These are phyloP conservation scores for Catocala sponsa DNA, from an alignment of 2,888 invertebrate genomes.

Conservation along the genomic window DNA sequence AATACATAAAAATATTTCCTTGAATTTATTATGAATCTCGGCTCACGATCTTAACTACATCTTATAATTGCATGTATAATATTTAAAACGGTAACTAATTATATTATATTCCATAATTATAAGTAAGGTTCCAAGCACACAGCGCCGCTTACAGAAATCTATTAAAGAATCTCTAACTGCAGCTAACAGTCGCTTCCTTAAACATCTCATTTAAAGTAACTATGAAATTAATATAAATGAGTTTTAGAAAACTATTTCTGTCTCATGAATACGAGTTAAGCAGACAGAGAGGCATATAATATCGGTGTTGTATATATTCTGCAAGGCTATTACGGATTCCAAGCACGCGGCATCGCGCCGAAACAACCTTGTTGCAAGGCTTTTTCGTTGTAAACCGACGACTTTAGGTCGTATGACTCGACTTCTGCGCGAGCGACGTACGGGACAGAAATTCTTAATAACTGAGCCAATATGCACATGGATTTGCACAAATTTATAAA, in stretches of 20 bases:
- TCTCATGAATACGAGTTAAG: conserved; percentile 23
- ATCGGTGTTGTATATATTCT: conserved; percentile 56
- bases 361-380: conserved; percentile 83
- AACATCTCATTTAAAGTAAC: conserved; percentile 9
- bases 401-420: conserved; percentile 56
- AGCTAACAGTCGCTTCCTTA: conserved; percentile 12
- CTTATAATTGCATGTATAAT: conserved; percentile 8
- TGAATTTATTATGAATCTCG: conserved; percentile 6
- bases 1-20: conserved; percentile 12
- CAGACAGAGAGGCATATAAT: conserved; percentile 44
- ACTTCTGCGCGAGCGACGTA: conserved; percentile 34
- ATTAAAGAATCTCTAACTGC: conserved; percentile 1
- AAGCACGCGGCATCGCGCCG: conserved; percentile 67
- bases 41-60: background rate
- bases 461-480: conserved; percentile 25
- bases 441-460: conserved; percentile 45
- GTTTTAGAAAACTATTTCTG: conserved; percentile 41
- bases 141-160: background rate
- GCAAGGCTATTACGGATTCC: conserved; percentile 78
- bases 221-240: conserved; percentile 31
- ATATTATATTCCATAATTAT: background rate
- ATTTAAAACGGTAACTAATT: conserved; percentile 8
- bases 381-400: conserved; percentile 66
- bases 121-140: background rate
- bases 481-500: conserved; percentile 31